Base-by-base conservation (phyloP, 2,797 vertebrate genomes). In the Peromyscus melanophrys region DNA sequence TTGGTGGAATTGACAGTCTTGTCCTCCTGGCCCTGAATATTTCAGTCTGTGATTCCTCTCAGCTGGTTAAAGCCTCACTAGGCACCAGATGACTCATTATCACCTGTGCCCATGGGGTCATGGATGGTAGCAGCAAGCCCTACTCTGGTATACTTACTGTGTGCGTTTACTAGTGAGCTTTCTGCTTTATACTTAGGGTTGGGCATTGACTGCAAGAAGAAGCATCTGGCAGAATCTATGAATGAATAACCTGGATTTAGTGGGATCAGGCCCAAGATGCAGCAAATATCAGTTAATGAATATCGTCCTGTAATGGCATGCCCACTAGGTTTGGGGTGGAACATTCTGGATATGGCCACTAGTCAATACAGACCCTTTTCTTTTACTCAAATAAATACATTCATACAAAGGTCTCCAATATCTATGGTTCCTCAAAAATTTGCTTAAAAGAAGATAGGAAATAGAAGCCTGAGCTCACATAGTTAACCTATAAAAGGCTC, bases 401-500 rank as follows among this genome's bases (percentile, higher is more conserved):
- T 95, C 92, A 82, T 1, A 37, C n/a, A 97, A 11, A 31, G 23
- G 57, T 77, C 69, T 96, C 88, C 84, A 23, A 46, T 89, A 71
- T 37, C 55, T 25, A 65, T 10, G 1, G 31, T 49, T 77, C 92
- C 89, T 86, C 76, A 76, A 85, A 92, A 92, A 90, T 46, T 69
- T 17, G 82, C 86, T 65, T 65, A 40, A 92, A 88, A 90, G 88
- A 67, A 80, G 78, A 77, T 73, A 76, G 59, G 95, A 96, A 96
- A 87, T 90, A 65, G 94, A 97, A 96, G 82, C 85, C 88, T 73
- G 81, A 49, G 89, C 89, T 67, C 69, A 87, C 43, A 46, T 0
- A n/a, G 82, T 92, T 94, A 96, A 94, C 92, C 65, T 67, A 29
- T 55, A 71, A 92, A 95, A 76, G 92, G 69, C 82, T 96, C 92